These are phyloP conservation scores for Tachina lurida DNA, from an alignment of 2,888 invertebrate genomes.

Conservation along the genomic window DNA sequence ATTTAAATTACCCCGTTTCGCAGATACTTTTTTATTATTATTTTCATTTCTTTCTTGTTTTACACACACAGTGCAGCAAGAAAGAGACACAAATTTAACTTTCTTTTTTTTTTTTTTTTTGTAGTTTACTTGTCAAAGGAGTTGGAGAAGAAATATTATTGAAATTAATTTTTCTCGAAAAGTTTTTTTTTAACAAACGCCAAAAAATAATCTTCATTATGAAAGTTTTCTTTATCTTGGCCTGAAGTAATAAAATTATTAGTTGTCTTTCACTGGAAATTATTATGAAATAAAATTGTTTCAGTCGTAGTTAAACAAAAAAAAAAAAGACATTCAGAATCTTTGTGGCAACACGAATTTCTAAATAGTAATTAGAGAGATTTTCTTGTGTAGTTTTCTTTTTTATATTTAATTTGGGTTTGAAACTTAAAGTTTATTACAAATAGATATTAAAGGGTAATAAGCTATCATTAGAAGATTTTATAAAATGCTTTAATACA, in stretches of 20 bases:
- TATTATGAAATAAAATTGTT: conserved; percentile 17
- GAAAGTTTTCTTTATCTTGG: conserved; percentile 64
- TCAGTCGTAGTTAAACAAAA: background rate
- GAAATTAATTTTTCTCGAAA: conserved; percentile 67
- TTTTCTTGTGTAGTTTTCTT: background rate
- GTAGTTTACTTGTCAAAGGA: conserved; percentile 11
- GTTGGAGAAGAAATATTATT: conserved; percentile 41
- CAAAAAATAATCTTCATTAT: conserved; percentile 55
- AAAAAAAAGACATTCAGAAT: conserved; percentile 15
- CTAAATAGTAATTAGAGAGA: conserved; percentile 32
- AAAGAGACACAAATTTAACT: conserved; percentile 37
- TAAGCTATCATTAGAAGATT: background rate
- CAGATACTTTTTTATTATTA: background rate
- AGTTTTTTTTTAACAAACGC: conserved; percentile 1
- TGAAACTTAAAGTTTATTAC: background rate
- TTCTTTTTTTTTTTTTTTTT: conserved; percentile 1
- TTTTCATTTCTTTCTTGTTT: background rate
- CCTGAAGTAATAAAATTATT: conserved; percentile 66
- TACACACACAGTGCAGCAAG: conserved; percentile 41
- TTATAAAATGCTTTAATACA: too few relatives aligned
- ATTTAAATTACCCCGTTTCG: conserved; percentile 48
- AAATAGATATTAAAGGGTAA: background rate
- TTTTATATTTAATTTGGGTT: background rate
- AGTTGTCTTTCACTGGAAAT: conserved; percentile 56
- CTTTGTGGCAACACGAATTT: conserved; percentile 42